Base-by-base conservation (phyloP, 2,113 vertebrate genomes). In the Alaudala cheleensis region DNA sequence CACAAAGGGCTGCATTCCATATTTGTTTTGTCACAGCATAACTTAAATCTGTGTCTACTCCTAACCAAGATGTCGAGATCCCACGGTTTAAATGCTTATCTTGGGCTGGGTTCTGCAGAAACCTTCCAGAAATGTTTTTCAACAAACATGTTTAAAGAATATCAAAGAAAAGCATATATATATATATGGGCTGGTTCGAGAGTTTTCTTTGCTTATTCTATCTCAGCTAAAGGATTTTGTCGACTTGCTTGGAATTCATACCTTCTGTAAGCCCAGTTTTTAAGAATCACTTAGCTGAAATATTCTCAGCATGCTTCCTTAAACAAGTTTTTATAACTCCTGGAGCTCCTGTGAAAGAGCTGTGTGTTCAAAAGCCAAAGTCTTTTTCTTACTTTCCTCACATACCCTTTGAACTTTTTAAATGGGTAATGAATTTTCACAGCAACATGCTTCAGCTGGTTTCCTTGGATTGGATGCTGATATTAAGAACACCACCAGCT, bases 401-500 rank as follows among this genome's bases (percentile, higher is more conserved):
- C 16, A 64, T 80, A 90, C 33, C 67, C 90, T 95, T 94, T 95
- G 79, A 96, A 85, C 93, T 96, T 96, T 95, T 83, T 45, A 33
- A 96, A 81, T 12, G 79, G 72, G 31, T 81, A 93, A 94, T 86
- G 60, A 88, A 78, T 94, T 95, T 91, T 95, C 76, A 86, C 87
- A 83, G 79, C 94, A 62, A 80, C 56, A 51, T 44, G 80, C 77
- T 88, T 95, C 95, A 94, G 91, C 82, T 93, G 86, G 60, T 95
- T 95, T 73, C 87, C 88, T 95, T 93, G 87, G 90, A 90, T 94
- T 70, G 88, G 82, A 47, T 88, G 79, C 80, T 90, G 90, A 78
- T 96, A 97, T 90, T 95, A 92, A 92, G 87, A 93, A 66, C 79
- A 92, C 66, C 78, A 89, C 91, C 94, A 94, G 94, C 94, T 95